These are phyloP conservation scores for Aspiorhynchus laticeps DNA, from an alignment of 2,113 vertebrate species.

Conservation along the genomic window DNA sequence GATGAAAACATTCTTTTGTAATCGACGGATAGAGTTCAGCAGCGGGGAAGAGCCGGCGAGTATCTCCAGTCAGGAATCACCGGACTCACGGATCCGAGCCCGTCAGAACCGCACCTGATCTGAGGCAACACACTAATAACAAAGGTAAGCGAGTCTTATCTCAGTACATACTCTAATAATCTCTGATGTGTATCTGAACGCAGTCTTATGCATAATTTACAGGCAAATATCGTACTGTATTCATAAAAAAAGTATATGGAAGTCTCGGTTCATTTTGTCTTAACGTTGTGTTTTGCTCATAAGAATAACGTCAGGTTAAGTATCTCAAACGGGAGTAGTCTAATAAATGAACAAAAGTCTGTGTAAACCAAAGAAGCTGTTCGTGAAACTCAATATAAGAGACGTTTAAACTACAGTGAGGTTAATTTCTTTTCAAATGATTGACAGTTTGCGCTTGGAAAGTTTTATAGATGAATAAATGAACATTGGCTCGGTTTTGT, in stretches of 20 bases:
- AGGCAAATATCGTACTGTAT: too few relatives aligned
- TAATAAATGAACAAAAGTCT: background rate
- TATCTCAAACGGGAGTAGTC: background rate
- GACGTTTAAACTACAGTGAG: background rate
- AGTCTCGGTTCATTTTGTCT: background rate
- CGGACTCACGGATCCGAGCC: background rate
- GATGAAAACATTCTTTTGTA: background rate
- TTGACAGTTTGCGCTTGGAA: background rate
- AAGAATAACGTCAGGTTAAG: background rate
- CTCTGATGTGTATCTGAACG: background rate
- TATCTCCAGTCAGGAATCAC: background rate
- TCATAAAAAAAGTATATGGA: background rate
- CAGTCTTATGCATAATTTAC: background rate
- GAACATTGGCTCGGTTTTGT: background rate
- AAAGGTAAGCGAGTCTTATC: background rate
- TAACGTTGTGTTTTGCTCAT: background rate
- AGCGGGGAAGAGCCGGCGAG: background rate
- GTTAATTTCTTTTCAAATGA: background rate
- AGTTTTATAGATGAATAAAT: background rate
- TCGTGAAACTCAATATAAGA: background rate
- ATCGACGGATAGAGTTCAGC: background rate
- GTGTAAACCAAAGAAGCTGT: background rate
- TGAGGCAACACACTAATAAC: background rate
- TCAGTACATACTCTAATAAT: background rate
- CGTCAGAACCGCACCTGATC: slow-evolving; percentile 8